Base-by-base conservation (phyloP, 2,888 invertebrate species). In the Theristus sp. region DNA sequence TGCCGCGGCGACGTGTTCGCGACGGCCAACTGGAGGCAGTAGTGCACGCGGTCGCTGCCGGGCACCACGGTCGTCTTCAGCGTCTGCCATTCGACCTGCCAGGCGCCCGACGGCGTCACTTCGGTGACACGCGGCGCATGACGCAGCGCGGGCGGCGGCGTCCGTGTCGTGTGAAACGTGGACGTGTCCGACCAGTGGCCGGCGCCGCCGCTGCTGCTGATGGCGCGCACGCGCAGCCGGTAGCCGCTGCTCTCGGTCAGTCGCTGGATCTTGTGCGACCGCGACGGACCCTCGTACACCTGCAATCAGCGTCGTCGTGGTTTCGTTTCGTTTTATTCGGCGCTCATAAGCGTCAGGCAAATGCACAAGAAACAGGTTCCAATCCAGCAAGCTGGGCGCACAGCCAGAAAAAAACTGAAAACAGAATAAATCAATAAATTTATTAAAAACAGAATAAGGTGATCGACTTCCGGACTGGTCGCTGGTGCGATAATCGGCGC, bases 171-270 rank as follows among this genome's bases (percentile, higher is more conserved):
- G 67, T 78, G 78, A 73, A 84, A 87, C 62, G 80, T 77, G 72
- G 82, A 80, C 61, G 83, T 80, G 63, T 80, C 80, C 6, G 86
- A 85, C 78, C 83, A 87, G 46, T 82, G 82, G 26, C 89, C 89
- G 67, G 83, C 82, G 17, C 89, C 89, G 62, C 87, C 87, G 75
- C 85, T 86, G 74, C 87, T 88, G 66, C 84, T 82, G 60, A 88
- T 88, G 68, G 83, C 85, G 10, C 63, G 61, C 71, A 89, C 85
- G 67, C 88, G 82, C 79, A 89, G 88, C 72, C 81, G 81, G 77
- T 89, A 89, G 62, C 80, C 77, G n/a, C 84, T 85, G 67, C 84
- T 81, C 76, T 89, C 90, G 68, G 83, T 82, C 68, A 90, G 78
- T 73, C 86, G 85, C 74, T 84, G 85, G 64, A 87, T 84, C 76